Evolutionary conservation across 2,113 vertebrate genomes (phyloP), one percentile per base, ranked within the genome.

Genomic region (Varanus salvator): DNA sequence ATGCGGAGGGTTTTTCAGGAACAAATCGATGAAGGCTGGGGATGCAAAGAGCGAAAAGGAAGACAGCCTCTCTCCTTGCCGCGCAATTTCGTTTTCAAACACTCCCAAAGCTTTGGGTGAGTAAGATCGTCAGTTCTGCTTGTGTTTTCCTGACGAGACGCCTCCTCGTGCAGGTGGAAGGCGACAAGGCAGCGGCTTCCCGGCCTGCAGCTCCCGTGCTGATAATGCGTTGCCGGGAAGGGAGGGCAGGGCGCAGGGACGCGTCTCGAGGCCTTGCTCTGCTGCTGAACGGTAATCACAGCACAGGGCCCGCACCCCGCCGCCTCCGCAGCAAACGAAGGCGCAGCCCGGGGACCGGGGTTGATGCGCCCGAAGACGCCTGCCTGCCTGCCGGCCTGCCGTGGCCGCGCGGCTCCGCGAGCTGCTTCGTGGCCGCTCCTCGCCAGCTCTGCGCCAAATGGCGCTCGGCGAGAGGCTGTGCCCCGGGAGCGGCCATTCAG

Each of bases 1-100:
- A 98, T 91, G 97, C 96, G 95, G 96, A 96, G 96, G 97, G 96
- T 96, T 97, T 96, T 97, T 93, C 96, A 97, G 95, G 96, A 97
- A 95, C 95, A 95, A 97, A 98, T 97, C 97, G 96, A 97, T 97
- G 97, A 94, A 91, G 85, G 90, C 92, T 94, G 93, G 88, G 88
- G 82, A 88, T 44, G 92, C 95, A 83, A 72, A 85, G 83, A 85
- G 90, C 66, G 34, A 90, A 54, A 64, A 69, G 31, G 29, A 29
- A 96, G 90, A 84, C 52, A 89, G 88, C 95, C 90, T 90, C 91
- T 74, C 90, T 90, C 87, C 87, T 80, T 71, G 92, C 91, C 92
- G 90, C 88, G 84, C 91, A 84, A 87, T 91, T 92, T 85, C 88
- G 74, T 74, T 84, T 89, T 84, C 89, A 84, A 86, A 93, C 68